Evolutionary conservation across 2,888 invertebrate genomes (phyloP), one percentile per base, ranked within the genome.

Genomic region (Thalpophila matura): DNA sequence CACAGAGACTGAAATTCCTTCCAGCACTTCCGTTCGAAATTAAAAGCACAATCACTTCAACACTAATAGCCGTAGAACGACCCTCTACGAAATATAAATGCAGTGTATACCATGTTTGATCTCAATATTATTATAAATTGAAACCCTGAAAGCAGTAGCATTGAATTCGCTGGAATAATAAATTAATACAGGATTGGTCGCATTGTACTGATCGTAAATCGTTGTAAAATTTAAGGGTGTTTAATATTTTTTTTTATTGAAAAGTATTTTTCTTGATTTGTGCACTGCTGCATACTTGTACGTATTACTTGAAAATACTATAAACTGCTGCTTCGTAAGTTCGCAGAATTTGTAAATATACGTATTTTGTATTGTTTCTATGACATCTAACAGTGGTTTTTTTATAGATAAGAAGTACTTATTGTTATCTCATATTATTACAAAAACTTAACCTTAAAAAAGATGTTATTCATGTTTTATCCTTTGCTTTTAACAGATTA

Each of bases 11-110:
- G 38, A 47, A 54, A 47, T 40, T 55, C 31, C 16, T 67, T 56
- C 73, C 72, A 57, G 46, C 35, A 45, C 49, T 73, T 63, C 59
- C 45, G 42, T 60, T 66, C 22, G 27, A 29, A 55, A 33, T 56
- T 62, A 42, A 60, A 64, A 58, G 45, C 40, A 55, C 43, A 74
- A 74, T 58, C 35, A 16, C 35, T 64, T 53, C 27, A 46, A 49
- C 5, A 20, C 38, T 61, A 69, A 74, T 69, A 35, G 24, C 26
- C 9, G 45, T 16, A 24, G 40, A 58, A 24, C 6, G 18, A 38
- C 4, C 29, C 29, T 53, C 12, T 22, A 18, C 14, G 24, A 45
- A 53, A 38, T 55, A 55, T 50, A 33, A 59, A 51, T 70, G 61
- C 62, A 49, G 20, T 27, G 18, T 29, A 35, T 55, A 38, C 46